phyloP scores from a whole-genome alignment of 1,140 invertebrate genomes.

The Galendromus occidentalis region DNA sequence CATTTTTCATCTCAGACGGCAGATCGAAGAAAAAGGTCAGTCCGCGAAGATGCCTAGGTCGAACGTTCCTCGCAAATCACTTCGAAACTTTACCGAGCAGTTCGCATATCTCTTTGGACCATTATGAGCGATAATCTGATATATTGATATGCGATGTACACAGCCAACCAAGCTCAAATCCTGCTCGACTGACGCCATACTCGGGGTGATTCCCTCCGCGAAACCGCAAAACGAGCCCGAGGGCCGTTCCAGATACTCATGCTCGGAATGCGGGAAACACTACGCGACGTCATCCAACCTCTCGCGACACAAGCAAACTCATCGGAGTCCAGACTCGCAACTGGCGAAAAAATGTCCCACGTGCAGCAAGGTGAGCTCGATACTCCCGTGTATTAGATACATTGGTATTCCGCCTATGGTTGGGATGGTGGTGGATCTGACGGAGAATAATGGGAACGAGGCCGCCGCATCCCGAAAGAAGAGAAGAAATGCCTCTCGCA shows the following conservation, averaged over 20 bases:
- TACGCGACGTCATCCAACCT: constrained; percentile 89
- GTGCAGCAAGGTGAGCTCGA: constrained; percentile 57
- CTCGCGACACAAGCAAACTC: constrained; percentile 87
- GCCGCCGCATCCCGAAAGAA: no score
- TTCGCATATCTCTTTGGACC: no score
- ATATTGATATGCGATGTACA: neutral
- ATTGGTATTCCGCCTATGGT: no score
- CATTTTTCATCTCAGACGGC: constrained; percentile 76
- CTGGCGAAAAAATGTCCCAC: constrained; percentile 80
- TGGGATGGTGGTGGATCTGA: no score
- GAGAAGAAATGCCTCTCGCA: no score
- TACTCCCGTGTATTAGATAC: no score
- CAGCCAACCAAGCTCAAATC: constrained; percentile 2
- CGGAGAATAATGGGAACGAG: no score
- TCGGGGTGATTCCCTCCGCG: neutral
- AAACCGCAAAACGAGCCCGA: neutral
- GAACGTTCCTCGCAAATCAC: no score
- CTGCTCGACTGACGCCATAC: neutral
- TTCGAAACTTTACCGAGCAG: no score
- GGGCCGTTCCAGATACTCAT: constrained; percentile 48
- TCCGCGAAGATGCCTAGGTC: no score
- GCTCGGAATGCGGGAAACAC: constrained; percentile 83
- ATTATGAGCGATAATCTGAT: no score
- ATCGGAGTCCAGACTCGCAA: constrained; percentile 71
- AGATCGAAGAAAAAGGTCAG: constrained; percentile 47